Conservation (phyloP, 2,888 invertebrate genomes). For the Chymomyza procnemis region DNA sequence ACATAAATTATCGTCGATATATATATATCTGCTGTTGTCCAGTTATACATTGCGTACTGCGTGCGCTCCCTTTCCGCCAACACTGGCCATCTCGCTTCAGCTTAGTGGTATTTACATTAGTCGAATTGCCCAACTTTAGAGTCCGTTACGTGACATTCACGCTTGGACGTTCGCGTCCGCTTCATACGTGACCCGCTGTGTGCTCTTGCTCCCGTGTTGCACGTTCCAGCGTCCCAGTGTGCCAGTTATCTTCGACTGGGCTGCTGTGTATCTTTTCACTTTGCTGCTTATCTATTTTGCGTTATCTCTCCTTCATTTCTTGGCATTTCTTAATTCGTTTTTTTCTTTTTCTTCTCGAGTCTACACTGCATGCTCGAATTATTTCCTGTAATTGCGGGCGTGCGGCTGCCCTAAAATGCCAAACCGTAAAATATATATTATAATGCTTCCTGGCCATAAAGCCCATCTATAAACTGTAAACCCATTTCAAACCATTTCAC, state of each 20-base stretch:
- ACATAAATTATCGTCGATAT: slow-evolving; percentile 72
- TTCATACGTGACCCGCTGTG: slow-evolving; percentile 57
- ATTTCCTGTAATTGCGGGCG: slow-evolving; percentile 71
- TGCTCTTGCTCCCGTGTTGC: neutral
- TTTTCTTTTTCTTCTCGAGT: neutral
- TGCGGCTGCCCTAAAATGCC: slow-evolving; percentile 50
- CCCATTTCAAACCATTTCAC: slow-evolving; percentile 54
- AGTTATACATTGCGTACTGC: slow-evolving; percentile 22
- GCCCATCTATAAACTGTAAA: slow-evolving; percentile 2
- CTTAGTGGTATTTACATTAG: slow-evolving; percentile 54
- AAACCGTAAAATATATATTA: slow-evolving; percentile 60
- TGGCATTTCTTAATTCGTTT: slow-evolving; percentile 42
- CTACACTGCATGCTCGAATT: slow-evolving; percentile 56
- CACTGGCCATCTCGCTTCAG: slow-evolving; percentile 11
- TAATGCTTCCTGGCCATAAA: slow-evolving; percentile 60
- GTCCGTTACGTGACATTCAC: slow-evolving; percentile 67
- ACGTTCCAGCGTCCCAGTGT: neutral
- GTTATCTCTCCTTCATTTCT: slow-evolving; percentile 45
- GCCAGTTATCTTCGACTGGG: slow-evolving; percentile 9
- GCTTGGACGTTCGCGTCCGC: slow-evolving; percentile 55
- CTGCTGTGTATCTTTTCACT: slow-evolving; percentile 62
- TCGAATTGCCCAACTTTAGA: slow-evolving; percentile 48
- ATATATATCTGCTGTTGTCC: slow-evolving; percentile 57
- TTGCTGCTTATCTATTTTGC: slow-evolving; percentile 51
- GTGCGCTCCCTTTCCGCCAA: neutral